These are phyloP conservation scores for Oxygymnocypris stewartii DNA, from an alignment of 2,113 vertebrate genomes.

Conservation along the genomic window DNA sequence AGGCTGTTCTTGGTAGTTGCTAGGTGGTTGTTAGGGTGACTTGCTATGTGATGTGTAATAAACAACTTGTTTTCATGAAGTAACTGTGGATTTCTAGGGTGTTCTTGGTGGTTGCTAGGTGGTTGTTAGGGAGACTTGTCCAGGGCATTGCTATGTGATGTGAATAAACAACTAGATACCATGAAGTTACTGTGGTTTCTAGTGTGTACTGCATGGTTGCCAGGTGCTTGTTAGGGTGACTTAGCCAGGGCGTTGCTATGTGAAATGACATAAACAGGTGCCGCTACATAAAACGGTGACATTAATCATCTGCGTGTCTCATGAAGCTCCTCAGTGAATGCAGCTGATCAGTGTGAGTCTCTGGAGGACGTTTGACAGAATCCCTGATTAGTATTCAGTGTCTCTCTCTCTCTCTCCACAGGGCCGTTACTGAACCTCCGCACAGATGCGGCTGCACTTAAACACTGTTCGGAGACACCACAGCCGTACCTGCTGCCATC, in stretches of 20 bases:
- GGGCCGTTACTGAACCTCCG: neutral
- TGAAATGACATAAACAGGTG: too few species aligned
- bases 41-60: neutral
- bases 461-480: neutral
- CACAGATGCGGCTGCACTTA: conserved; percentile 12
- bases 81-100: too few species aligned
- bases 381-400: conserved; percentile 20
- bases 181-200: too few species aligned
- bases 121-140: too few species aligned
- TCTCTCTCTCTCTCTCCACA: conserved; percentile 10
- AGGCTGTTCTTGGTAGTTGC: neutral
- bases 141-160: too few species aligned
- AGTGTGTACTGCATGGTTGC: too few species aligned
- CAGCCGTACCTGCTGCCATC: neutral
- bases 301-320: neutral
- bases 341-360: neutral
- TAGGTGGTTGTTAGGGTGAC: neutral
- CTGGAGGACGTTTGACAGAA: neutral
- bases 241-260: too few species aligned
- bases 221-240: too few species aligned
- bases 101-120: too few species aligned
- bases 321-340: neutral
- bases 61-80: too few species aligned
- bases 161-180: too few species aligned
- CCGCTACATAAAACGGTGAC: neutral